Conservation (phyloP, 2,888 invertebrate genomes). For the Tetranychus piercei region DNA sequence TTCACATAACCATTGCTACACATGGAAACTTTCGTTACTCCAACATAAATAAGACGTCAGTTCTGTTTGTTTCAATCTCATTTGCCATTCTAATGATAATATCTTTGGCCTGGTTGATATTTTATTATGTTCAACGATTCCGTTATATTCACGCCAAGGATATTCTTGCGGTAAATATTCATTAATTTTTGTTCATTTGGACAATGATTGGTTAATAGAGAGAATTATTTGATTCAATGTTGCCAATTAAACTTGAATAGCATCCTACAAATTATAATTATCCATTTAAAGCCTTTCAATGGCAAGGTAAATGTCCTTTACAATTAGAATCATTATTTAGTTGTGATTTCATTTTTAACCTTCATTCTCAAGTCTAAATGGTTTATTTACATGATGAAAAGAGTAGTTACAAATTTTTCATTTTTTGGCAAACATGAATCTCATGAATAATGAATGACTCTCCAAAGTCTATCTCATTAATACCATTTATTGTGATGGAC, state of each 20-base stretch:
- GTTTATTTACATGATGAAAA: neutral
- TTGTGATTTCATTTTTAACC: neutral
- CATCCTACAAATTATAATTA: neutral
- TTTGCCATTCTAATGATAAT: slow-evolving; percentile 89
- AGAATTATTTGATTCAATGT: too few relatives aligned
- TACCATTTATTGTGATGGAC: too few relatives aligned
- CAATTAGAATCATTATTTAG: neutral
- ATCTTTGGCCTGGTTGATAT: slow-evolving; percentile 80
- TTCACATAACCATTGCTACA: slow-evolving; percentile 49
- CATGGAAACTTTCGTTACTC: slow-evolving; percentile 42
- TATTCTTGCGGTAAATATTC: slow-evolving; percentile 53
- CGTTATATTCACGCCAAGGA: slow-evolving; percentile 86
- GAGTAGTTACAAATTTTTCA: neutral
- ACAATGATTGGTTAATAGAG: neutral
- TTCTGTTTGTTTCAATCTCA: slow-evolving; percentile 81
- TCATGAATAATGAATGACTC: too few relatives aligned
- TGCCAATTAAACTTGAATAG: too few relatives aligned
- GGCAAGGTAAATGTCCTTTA: neutral
- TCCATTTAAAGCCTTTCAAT: neutral
- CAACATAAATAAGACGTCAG: slow-evolving; percentile 64
- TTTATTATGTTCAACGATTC: slow-evolving; percentile 87
- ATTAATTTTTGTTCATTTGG: neutral
- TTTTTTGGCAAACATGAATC: neutral
- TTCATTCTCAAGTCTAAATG: neutral
- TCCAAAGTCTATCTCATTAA: too few relatives aligned